A percentile compares a stretch with the other conserved stretches of the same genome.
Evolutionary conservation across 2,113 vertebrate species (phyloP).

Genomic region (Varanus komodoensis): DNA sequence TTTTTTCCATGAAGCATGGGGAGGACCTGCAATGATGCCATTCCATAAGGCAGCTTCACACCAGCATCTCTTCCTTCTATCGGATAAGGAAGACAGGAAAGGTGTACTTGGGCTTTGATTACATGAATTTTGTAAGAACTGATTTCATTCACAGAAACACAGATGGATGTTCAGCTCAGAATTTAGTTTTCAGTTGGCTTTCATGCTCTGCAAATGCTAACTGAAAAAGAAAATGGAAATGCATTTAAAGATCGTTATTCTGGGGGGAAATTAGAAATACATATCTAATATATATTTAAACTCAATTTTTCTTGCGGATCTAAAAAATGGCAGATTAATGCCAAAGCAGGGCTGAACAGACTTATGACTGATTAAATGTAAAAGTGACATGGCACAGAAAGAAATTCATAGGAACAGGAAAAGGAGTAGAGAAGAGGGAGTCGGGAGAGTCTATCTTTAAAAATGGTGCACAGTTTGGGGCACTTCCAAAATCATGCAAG

Average conservation of each 20-base stretch:
- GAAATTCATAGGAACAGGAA: background rate
- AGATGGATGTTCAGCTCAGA: background rate
- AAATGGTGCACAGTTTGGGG: background rate
- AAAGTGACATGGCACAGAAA: background rate
- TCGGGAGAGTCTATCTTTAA: background rate
- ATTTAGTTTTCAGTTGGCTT: background rate
- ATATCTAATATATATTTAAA: background rate
- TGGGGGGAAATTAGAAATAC: background rate
- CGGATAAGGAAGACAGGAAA: background rate
- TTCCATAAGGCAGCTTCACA: background rate
- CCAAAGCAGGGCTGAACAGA: background rate
- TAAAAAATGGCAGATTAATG: background rate
- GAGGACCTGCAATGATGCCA: background rate
- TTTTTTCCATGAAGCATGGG: background rate
- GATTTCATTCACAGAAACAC: background rate
- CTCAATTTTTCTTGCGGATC: background rate
- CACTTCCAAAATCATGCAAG: background rate
- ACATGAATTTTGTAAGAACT: background rate
- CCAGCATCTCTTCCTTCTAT: background rate
- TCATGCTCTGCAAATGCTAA: background rate
- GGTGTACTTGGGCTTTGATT: background rate
- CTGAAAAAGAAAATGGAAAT: background rate
- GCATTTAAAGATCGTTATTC: background rate
- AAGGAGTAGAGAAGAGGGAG: background rate
- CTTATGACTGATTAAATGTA: background rate